Base-by-base conservation (phyloP, 2,113 vertebrate genomes). In the Thermophis baileyi region DNA sequence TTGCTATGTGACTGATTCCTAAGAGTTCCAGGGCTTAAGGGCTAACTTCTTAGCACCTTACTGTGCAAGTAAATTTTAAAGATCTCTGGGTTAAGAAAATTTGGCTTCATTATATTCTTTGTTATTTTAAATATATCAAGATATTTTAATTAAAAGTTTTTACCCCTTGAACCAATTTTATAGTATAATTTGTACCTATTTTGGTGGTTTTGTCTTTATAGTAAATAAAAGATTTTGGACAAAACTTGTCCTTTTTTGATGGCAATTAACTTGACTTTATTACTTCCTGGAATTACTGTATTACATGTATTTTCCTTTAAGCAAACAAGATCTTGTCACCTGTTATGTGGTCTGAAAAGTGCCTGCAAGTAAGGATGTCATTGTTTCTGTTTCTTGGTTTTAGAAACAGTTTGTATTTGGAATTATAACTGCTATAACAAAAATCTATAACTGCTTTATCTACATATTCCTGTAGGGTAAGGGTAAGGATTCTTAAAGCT, bases 81-180 rank as follows among this genome's bases (percentile, higher is more conserved):
- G 98, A 98, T 98, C 98, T 98, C 98, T 98, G 98, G 98, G 98
- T 98, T 98, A 98, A 98, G 96, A 98, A 96, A 97, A 98, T 98
- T 98, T 98, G 98, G 98, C 98, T 98, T 98, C 98, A 98, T 97
- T 98, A 97, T 98, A 98, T 98, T 97, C 98, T 98, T 98, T 98
- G 98, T 98, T 98, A 98, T 98, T 98, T 98, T 98, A 98, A 98
- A 98, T 98, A 98, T 98, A 98, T 98, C 97, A 91, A 98, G 97
- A 98, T 98, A 98, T 98, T 98, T 98, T 98, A 98, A 98, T 98
- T 98, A 98, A 98, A 98, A 98, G 97, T 98, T 98, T 98, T 98
- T 98, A 98, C 98, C 98, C 98, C 98, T 95, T 98, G 97, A 98
- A 98, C 97, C 98, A 97, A 98, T 99, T 98, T 98, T 98, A 98